These are phyloP conservation scores for Dromococcyx pavoninus DNA, from an alignment of 2,797 vertebrate species.

Conservation along the genomic window DNA sequence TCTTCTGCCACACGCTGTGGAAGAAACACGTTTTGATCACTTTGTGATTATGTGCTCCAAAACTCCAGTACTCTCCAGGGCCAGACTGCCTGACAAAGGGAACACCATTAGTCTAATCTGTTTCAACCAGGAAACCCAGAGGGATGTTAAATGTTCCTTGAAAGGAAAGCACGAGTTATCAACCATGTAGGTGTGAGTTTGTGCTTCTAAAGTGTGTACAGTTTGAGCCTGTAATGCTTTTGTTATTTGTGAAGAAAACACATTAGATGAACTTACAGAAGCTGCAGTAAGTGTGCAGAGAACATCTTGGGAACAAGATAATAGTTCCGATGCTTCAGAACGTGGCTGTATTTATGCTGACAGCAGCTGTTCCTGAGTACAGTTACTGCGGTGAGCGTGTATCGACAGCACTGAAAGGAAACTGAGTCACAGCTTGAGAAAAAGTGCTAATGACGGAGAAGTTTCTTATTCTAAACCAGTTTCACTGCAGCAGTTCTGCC, in stretches of 20 bases:
- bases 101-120: accelerated
- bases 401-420: not conserved
- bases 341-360: accelerated
- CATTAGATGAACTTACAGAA: not conserved
- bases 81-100: not conserved
- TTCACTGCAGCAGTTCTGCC: not conserved
- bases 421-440: not conserved
- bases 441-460: not conserved
- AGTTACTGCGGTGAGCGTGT: not conserved
- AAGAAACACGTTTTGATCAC: not conserved
- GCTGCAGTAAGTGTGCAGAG: not conserved
- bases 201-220: not conserved
- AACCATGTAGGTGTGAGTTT: not conserved
- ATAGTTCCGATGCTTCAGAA: not conserved
- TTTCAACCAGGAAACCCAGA: not conserved
- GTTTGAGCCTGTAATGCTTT: not conserved
- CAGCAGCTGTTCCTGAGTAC: not conserved
- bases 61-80: not conserved
- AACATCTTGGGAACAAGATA: not conserved
- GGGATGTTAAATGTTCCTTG: not conserved
- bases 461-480: not conserved
- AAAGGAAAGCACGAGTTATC: not conserved
- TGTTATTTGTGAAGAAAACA: not conserved
- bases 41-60: accelerated
- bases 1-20: slow-evolving; percentile 78